A percentile compares a stretch with the other conserved stretches of the same genome.
Evolutionary conservation across 1,140 invertebrate genomes (phyloP).

Genomic region (Pantala flavescens): DNA sequence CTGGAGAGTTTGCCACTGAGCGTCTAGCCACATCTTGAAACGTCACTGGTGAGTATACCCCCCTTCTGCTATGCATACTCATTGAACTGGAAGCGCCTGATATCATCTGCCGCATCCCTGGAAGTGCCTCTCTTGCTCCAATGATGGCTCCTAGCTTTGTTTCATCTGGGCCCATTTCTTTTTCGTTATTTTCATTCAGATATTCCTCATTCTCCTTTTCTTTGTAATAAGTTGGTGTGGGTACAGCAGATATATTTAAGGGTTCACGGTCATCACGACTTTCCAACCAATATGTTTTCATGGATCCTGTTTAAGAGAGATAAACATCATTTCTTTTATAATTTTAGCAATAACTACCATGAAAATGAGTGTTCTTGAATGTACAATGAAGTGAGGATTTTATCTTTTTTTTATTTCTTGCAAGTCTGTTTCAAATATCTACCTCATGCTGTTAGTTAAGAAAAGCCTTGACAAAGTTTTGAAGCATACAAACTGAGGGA

Average conservation of each 20-base stretch:
- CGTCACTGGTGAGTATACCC: conserved; percentile 71
- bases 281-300: conserved; percentile 89
- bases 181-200: no score
- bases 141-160: no score
- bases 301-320: conserved; percentile 49
- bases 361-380: no score
- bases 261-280: conserved; percentile 49
- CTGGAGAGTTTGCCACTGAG: conserved; percentile 62
- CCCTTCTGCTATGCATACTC: conserved; percentile 39
- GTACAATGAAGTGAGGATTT: no score
- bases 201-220: neutral
- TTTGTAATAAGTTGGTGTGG: neutral
- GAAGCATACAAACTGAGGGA: no score
- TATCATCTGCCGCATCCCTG: neutral
- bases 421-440: no score
- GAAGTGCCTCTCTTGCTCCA: no score
- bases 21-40: conserved; percentile 68
- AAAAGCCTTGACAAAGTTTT: no score
- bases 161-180: no score
- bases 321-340: conserved; percentile 13
- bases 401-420: no score
- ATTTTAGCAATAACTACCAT: neutral
- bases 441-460: no score
- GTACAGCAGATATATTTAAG: conserved; percentile 27
- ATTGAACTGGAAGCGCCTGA: neutral